Evolutionary conservation across 2,797 vertebrate genomes (phyloP).

Genomic region (Brachymystax lenok): DNA sequence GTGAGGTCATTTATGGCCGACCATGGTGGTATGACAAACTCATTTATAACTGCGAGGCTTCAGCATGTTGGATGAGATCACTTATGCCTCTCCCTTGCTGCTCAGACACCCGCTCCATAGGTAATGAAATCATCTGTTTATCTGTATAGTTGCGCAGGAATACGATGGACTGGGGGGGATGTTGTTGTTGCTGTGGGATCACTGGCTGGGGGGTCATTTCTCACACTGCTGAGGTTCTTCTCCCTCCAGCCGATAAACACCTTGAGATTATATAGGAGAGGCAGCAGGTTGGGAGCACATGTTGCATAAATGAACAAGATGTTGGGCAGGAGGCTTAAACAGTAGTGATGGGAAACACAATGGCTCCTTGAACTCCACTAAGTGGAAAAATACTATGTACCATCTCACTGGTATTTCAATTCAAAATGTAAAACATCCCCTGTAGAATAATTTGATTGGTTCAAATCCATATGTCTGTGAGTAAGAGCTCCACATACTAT

Average conservation of each 20-base stretch:
- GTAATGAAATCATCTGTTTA: slow-evolving; percentile 87
- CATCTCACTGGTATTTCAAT: background rate
- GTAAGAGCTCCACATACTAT: background rate
- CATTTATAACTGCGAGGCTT: slow-evolving; percentile 85
- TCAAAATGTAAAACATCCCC: background rate
- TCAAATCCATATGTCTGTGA: background rate
- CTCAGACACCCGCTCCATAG: slow-evolving; percentile 64
- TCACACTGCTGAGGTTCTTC: slow-evolving; percentile 62
- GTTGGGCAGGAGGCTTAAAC: slow-evolving; percentile 47
- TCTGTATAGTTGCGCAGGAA: slow-evolving; percentile 77
- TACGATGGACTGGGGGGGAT: slow-evolving; percentile 77
- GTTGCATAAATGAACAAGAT: slow-evolving; percentile 60
- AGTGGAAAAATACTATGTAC: background rate
- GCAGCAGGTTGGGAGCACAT: slow-evolving; percentile 71
- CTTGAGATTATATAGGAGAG: slow-evolving; percentile 66
- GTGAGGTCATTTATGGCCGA: slow-evolving; percentile 90
- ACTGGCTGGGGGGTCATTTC: slow-evolving; percentile 70
- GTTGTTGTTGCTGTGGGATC: slow-evolving; percentile 73
- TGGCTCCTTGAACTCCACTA: background rate
- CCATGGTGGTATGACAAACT: slow-evolving; percentile 78
- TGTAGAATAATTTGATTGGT: background rate
- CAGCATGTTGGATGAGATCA: slow-evolving; percentile 82
- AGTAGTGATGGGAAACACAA: background rate
- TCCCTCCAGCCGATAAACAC: slow-evolving; percentile 74
- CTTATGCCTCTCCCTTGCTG: slow-evolving; percentile 42